These are phyloP conservation scores for Thamnophis sirtalis DNA, from an alignment of 2,113 vertebrate species.

Conservation along the genomic window DNA sequence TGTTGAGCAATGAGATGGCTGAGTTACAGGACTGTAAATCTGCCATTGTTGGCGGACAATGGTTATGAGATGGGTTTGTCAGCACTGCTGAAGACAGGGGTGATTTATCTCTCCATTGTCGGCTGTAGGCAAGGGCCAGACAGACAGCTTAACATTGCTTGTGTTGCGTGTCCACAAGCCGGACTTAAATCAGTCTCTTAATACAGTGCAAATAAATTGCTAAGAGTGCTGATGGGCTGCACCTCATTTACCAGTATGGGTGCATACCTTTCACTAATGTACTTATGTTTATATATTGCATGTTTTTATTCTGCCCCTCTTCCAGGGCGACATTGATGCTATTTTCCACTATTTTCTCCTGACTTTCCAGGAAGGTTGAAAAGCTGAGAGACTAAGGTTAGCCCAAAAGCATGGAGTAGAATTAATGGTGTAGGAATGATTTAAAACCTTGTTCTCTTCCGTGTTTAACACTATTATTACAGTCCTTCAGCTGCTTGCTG, in stretches of 20 bases:
- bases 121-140: slow-evolving; percentile 15
- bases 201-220: slow-evolving; percentile 9
- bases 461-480: not conserved
- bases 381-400: not conserved
- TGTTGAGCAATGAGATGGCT: not conserved
- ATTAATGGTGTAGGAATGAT: not conserved
- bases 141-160: not conserved
- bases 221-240: not conserved
- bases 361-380: not conserved
- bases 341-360: not conserved
- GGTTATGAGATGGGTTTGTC: not conserved
- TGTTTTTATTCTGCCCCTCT: not conserved
- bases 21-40: slow-evolving; percentile 3
- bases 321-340: not conserved
- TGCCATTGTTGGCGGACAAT: not conserved
- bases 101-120: not conserved
- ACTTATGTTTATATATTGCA: slow-evolving; percentile 11
- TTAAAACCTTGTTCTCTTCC: not conserved
- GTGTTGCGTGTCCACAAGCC: not conserved
- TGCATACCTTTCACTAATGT: not conserved
- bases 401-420: not conserved
- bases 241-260: not conserved
- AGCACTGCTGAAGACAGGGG: slow-evolving; percentile 1
- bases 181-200: not conserved
- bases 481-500: not conserved